A percentile compares a stretch with the other conserved stretches of the same genome.
phyloP scores from a whole-genome alignment of 1,140 invertebrate genomes.

The Colletes gigas region DNA sequence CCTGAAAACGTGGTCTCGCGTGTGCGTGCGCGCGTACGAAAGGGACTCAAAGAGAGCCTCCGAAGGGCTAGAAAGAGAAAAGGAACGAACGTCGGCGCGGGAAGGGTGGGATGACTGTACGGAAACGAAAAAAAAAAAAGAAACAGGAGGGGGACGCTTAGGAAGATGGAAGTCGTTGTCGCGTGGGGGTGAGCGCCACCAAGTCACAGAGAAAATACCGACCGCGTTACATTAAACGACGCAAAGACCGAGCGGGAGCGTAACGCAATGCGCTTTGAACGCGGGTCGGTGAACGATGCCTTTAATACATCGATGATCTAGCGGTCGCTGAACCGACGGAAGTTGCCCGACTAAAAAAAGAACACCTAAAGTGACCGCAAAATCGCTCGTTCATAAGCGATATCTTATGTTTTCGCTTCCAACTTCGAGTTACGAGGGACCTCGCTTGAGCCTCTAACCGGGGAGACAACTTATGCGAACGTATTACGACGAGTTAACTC shows the following conservation, averaged over 20 bases:
- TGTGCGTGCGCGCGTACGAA: slow-evolving; percentile 23
- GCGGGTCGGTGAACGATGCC: slow-evolving; percentile 8
- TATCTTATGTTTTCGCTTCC: too few species aligned
- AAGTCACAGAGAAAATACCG: slow-evolving; percentile 40
- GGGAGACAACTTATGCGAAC: too few species aligned
- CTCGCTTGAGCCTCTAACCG: too few species aligned
- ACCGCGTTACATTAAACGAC: slow-evolving; percentile 27
- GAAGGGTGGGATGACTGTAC: background rate
- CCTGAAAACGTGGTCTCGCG: slow-evolving; percentile 55
- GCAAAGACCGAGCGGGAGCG: background rate
- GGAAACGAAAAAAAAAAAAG: slow-evolving; percentile 18
- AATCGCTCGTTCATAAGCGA: too few species aligned
- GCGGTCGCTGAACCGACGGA: background rate
- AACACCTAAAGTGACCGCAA: too few species aligned
- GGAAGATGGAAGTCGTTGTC: slow-evolving; percentile 16
- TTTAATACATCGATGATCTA: slow-evolving; percentile 23
- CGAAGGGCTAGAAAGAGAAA: slow-evolving; percentile 15
- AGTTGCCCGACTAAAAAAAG: background rate
- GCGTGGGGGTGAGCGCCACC: background rate
- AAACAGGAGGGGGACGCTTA: background rate
- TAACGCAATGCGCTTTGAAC: slow-evolving; percentile 30
- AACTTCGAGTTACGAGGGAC: too few species aligned
- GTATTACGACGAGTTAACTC: too few species aligned
- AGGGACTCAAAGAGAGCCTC: slow-evolving; percentile 7
- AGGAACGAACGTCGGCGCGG: background rate